These are phyloP conservation scores for Atlantisia rogersi DNA, from an alignment of 2,113 vertebrate genomes.

Conservation along the genomic window DNA sequence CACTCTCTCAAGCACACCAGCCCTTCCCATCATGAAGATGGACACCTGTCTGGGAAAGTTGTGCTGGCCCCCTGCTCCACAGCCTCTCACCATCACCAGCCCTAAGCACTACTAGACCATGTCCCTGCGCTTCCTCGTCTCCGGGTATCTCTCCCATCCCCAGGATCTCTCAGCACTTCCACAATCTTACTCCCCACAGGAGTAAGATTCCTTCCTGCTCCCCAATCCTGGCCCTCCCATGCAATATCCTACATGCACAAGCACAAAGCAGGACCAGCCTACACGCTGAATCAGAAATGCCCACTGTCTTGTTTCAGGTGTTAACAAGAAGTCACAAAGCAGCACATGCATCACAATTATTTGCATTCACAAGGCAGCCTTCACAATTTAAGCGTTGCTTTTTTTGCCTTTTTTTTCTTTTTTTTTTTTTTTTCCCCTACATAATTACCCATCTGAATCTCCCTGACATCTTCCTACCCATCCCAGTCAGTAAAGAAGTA, in stretches of 20 bases:
- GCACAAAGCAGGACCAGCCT: no score
- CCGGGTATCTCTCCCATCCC: neutral
- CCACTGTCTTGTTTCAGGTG: no score
- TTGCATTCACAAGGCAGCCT: neutral
- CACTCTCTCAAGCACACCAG: neutral
- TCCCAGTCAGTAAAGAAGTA: neutral
- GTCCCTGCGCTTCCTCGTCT: neutral
- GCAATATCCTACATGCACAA: neutral
- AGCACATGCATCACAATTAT: neutral
- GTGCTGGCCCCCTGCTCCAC: neutral
- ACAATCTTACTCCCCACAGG: neutral
- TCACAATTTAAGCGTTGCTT: neutral
- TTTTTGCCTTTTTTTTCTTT: no score
- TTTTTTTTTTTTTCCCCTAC: neutral
- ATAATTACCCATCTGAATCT: neutral
- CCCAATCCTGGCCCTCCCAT: neutral
- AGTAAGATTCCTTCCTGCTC: neutral
- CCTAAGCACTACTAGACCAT: neutral
- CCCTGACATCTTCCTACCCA: neutral
- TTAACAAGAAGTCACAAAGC: neutral
- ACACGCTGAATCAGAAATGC: neutral
- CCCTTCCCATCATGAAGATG: neutral
- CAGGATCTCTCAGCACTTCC: neutral
- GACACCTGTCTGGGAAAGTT: accelerated
- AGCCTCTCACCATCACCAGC: no score